Conservation (phyloP, 2,113 vertebrate genomes). For the Carollia perspicillata region DNA sequence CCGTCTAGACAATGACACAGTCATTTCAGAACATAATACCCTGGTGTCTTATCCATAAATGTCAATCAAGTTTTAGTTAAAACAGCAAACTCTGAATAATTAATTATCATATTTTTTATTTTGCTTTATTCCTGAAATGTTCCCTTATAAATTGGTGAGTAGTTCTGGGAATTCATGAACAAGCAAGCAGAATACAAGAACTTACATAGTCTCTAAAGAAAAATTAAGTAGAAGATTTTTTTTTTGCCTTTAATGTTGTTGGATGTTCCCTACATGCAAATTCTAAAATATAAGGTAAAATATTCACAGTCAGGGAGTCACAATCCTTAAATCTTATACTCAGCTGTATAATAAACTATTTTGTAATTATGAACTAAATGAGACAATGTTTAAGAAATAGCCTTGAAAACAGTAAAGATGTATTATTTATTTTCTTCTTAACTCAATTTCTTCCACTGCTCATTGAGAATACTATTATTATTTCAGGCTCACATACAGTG, state of each 20-base stretch:
- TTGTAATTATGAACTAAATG: constrained; percentile 53
- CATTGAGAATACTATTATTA: background rate
- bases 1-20: background rate
- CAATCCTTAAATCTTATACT: constrained; percentile 28
- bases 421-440: constrained; percentile 48
- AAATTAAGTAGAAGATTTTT: constrained; percentile 12
- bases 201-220: constrained; percentile 11
- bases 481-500: background rate
- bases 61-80: background rate
- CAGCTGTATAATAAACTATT: constrained; percentile 51
- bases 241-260: constrained; percentile 31
- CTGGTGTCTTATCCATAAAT: background rate
- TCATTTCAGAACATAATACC: background rate
- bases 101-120: background rate
- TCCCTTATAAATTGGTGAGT: background rate
- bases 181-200: background rate
- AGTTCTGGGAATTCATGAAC: background rate
- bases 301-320: background rate
- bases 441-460: background rate
- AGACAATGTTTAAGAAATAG: constrained; percentile 28
- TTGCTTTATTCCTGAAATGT: constrained; percentile 9
- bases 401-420: constrained; percentile 20
- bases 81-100: background rate
- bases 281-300: constrained; percentile 36
- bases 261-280: constrained; percentile 4